A percentile compares a stretch with the other conserved stretches of the same genome.
Conservation (phyloP, 1,140 invertebrate species). For the Melipona quadrifasciata region DNA sequence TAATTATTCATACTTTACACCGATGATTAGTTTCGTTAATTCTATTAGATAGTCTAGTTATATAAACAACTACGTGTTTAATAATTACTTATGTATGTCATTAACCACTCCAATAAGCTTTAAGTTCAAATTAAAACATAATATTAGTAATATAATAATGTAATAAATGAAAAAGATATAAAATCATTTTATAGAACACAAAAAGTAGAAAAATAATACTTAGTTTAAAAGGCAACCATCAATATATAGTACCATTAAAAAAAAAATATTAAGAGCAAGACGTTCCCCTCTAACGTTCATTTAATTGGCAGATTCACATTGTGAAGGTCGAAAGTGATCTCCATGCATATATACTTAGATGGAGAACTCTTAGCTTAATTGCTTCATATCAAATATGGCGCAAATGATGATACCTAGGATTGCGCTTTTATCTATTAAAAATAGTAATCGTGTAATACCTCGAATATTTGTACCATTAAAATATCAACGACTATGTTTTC, state of each 20-base stretch:
- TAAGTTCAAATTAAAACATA: background rate
- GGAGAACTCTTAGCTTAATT: background rate
- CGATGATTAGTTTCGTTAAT: background rate
- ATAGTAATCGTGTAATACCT: slow-evolving; percentile 62
- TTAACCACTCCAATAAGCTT: background rate
- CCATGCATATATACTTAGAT: background rate
- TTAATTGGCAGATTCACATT: background rate
- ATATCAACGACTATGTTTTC: slow-evolving; percentile 76
- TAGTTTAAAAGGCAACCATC: no score
- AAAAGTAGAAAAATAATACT: background rate
- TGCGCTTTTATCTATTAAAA: slow-evolving; percentile 65
- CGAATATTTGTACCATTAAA: slow-evolving; percentile 66
- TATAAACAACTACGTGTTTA: background rate
- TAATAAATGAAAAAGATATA: background rate
- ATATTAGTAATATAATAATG: background rate
- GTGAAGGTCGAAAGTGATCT: slow-evolving; percentile 6
- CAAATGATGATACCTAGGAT: slow-evolving; percentile 73
- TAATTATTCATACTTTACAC: background rate
- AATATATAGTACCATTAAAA: background rate
- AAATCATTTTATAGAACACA: background rate
- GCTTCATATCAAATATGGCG: slow-evolving; percentile 71
- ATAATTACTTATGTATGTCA: background rate
- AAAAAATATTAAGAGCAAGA: background rate
- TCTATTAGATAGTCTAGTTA: background rate
- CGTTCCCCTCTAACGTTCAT: background rate